Base-by-base conservation (phyloP, 53 echinoderm and acorn worm genomes). In the Pentamera pediparva region DNA sequence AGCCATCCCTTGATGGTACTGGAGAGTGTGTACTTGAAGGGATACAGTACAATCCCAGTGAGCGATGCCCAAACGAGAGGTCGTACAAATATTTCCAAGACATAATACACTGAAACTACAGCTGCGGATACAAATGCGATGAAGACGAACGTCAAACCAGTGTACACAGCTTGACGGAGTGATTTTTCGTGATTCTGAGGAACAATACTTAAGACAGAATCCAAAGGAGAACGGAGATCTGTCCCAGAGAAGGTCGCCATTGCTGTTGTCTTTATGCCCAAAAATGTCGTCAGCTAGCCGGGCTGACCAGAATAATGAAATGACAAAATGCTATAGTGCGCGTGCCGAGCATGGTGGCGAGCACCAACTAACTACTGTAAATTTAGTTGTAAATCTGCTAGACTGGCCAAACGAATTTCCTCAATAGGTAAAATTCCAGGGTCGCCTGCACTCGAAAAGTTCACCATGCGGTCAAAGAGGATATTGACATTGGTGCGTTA, bases 121-220 rank as follows among this genome's bases (percentile, higher is more conserved):
- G 95, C 88, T 39, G 76, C 79, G 55, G 77, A 69, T 54, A 81
- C 81, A 34, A 91, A 32, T 28, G 61, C 84, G 45, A 94, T 61
- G 51, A 94, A 84, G 5, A 94, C 54, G 35, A 94, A 77, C 7
- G 95, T 87, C n/a, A 87, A 79, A 6, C 84, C 90, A 85, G 90
- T 94, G 70, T 94, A 94, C 54, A 94, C 90, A 33, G 95, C 95
- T 71, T 94, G 95, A 25, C 87, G 91, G 8, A 94, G 62, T 34
- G 87, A 85, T 67, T 94, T 94, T 61, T 94, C 95, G 74, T 94
- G 95, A 35, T 90, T 91, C 56, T 90, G 90, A 9, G 95, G 95
- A 38, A 94, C 54, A 61, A 94, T 84, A 58, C 79, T 74, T 25
- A 94, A 61, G 17, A 94, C 81, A 36, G 89, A 90, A 80, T 84